These are phyloP conservation scores for Pachymerium ferrugineum DNA, from an alignment of 2,888 invertebrate genomes.

Conservation along the genomic window DNA sequence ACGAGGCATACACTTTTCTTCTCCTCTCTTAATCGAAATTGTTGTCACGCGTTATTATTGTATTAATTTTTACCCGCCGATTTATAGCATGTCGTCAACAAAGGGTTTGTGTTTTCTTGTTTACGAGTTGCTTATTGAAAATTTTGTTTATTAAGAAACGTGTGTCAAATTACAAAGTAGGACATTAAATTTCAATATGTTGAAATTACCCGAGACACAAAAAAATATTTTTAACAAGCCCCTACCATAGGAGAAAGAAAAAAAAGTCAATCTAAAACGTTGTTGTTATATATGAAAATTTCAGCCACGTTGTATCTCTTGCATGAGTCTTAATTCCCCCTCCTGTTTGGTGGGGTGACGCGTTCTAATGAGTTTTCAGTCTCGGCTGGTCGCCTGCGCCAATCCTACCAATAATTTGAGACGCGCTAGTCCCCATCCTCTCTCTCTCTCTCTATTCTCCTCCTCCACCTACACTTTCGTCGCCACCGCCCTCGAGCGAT, in stretches of 20 bases:
- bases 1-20: too few species aligned
- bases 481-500: constrained; percentile 13
- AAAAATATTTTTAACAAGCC: not conserved
- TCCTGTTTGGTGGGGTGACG: not conserved
- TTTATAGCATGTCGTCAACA: too few species aligned
- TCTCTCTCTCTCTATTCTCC: not conserved
- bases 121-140: not conserved
- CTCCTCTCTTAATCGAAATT: too few species aligned
- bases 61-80: not conserved
- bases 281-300: not conserved
- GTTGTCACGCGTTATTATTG: not conserved
- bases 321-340: not conserved
- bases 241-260: not conserved
- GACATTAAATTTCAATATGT: not conserved
- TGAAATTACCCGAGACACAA: not conserved
- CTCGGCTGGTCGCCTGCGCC: constrained; percentile 8
- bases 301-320: not conserved
- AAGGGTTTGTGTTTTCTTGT: not conserved
- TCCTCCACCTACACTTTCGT: not conserved
- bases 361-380: constrained; percentile 8
- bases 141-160: constrained; percentile 2
- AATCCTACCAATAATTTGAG: constrained; percentile 4
- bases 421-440: not conserved
- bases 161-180: not conserved
- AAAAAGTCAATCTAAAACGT: not conserved